Evolutionary conservation across 2,113 vertebrate species (phyloP), one percentile per base, ranked within the genome.

Genomic region (Polyodon spathula): DNA sequence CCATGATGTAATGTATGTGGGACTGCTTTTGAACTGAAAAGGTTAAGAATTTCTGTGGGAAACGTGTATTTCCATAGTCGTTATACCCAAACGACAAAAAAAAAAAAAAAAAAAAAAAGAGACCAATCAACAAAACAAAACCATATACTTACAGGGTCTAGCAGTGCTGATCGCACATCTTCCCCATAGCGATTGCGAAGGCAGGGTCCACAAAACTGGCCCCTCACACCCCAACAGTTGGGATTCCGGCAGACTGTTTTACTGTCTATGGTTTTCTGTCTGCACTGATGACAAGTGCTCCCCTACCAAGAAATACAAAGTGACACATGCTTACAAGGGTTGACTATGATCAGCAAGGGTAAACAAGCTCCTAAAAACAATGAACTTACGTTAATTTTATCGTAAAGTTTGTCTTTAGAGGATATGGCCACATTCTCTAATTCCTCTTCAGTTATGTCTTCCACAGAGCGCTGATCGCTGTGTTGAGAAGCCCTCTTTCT

Each of bases 221-320:
- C 96, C 66, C 92, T 89, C 40, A 84, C 88, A 1, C 92, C 92
- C 0, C 82, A 81, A 37, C 96, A 98, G 76, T 81, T 71, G 41
- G 83, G 78, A 50, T 86, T 96, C 66, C 90, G 90, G 71, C 96
- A 98, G 73, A 93, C 81, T 0, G 95, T 97, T 83, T 96, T 98
- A 3, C 93, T 97, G 76, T 98, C 96, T 0, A 89, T 83, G 54
- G 96, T 98, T 78, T 98, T 98, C 78, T 98, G 95, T 60, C 96
- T 84, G 71, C 96, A 98, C 71, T 98, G 96, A 71, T 98, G 96
- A 76, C 96, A 98, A 0, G 95, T 97, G 74, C 90, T 97, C 50
- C 96, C 96, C 96, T 97, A 39, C 48, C 27, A 3, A 27, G 27
- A 27, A 27, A 27, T 27, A 27, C 27, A 64, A 50, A 37, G 15